Base-by-base conservation (phyloP, 2,797 vertebrate species). In the Sebastes hubbsi region DNA sequence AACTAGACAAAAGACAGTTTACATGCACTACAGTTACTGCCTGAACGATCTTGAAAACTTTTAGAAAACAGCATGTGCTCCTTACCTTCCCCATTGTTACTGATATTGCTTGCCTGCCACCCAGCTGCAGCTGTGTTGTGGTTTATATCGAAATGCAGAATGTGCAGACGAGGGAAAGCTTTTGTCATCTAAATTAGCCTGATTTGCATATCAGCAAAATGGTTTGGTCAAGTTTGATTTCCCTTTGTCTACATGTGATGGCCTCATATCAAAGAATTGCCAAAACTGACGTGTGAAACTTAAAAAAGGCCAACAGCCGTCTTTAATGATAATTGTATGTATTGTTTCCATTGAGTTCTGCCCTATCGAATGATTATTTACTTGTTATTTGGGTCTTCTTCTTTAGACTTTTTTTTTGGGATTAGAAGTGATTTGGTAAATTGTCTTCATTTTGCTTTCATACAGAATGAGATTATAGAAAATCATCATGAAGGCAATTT, bases 141-240 rank as follows among this genome's bases (percentile, higher is more conserved):
- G 84, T 90, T 93, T 94, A 94, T 94, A 94, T 93, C 59, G 70
- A 93, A 86, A 88, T 79, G 83, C 85, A 92, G 92, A 94, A 94
- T 94, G 92, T 94, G 92, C 92, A 80, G 90, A 94, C 87, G 29
- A 84, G 87, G 84, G 88, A 61, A 88, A 91, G 72, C 87, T 68
- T 67, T 94, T 94, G 90, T 93, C 78, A 92, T 64, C 77, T 82
- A 91, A 92, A 93, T 92, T 81, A 85, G 63, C 81, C 46, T 77
- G 67, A 93, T 94, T 94, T 94, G 83, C 91, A 94, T 93, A 93
- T 93, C 91, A 93, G 88, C 87, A 87, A 93, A 93, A 92, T 83
- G 87, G 80, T 90, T 89, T 90, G 83, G 87, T 88, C 82, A 88
- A 91, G 84, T 92, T 92, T 93, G 89, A 93, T 93, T 91, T 90